These are phyloP conservation scores for Holothuria leucospilota DNA, from an alignment of 53 echinoderm and acorn worm genomes.

Conservation along the genomic window DNA sequence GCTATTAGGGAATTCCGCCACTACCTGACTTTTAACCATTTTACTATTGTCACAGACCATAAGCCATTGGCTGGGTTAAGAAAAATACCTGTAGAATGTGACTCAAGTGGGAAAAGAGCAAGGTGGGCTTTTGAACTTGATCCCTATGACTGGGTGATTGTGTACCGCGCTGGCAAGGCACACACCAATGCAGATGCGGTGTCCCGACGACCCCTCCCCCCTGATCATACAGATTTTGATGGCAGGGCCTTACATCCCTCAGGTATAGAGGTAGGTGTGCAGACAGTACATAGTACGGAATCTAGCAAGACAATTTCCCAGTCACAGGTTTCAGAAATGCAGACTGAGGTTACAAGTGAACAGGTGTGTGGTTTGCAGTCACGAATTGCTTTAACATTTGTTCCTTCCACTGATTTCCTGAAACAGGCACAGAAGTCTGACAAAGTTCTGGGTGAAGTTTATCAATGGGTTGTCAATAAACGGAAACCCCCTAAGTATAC, in stretches of 20 bases:
- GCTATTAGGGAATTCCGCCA: neutral
- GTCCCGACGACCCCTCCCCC: neutral
- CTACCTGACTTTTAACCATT: conserved; percentile 8
- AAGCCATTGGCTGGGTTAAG: conserved; percentile 13
- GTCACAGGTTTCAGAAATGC: too few relatives aligned
- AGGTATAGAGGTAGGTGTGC: too few relatives aligned
- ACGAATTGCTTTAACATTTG: neutral
- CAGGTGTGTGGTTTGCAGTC: too few relatives aligned
- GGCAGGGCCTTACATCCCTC: too few relatives aligned
- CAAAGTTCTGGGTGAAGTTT: neutral
- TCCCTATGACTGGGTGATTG: neutral
- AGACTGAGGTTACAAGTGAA: too few relatives aligned
- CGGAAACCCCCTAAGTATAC: neutral
- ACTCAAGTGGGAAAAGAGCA: conserved; percentile 4
- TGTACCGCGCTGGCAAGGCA: neutral
- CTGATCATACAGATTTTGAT: too few relatives aligned
- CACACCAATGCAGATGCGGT: conserved; percentile 4
- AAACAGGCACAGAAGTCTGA: neutral
- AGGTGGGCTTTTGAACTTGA: conserved; percentile 13
- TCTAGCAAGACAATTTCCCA: too few relatives aligned
- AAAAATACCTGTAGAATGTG: conserved; percentile 2
- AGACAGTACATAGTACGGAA: too few relatives aligned
- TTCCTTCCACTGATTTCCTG: neutral
- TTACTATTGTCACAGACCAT: conserved; percentile 20
- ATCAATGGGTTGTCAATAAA: neutral